Percentiles rank a stretch among this genome's conserved stretches.
phyloP scores from a whole-genome alignment of 2,113 vertebrate species.

The Myotis lucifugus region DNA sequence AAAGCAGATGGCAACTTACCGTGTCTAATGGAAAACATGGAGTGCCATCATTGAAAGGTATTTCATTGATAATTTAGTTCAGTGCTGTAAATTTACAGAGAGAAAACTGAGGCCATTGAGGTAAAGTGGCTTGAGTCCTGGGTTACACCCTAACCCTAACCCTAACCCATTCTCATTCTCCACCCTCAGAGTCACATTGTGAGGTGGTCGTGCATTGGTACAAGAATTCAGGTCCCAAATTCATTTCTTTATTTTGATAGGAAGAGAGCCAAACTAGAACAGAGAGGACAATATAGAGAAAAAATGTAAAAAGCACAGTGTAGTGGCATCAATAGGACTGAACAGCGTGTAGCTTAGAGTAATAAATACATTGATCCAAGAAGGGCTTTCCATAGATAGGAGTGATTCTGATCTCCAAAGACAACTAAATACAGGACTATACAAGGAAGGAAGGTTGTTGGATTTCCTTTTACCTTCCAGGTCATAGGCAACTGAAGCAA shows the following conservation, averaged over 20 bases:
- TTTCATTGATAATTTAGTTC: not conserved
- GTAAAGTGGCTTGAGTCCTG: not conserved
- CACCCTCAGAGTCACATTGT: not conserved
- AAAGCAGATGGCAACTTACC: slow-evolving; percentile 46
- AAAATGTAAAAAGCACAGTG: not conserved
- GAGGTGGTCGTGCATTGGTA: not conserved
- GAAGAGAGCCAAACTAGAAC: not conserved
- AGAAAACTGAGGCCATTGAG: not conserved
- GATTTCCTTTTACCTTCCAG: not conserved
- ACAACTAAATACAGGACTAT: not conserved
- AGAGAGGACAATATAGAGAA: not conserved
- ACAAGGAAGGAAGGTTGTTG: not conserved
- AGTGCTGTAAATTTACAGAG: not conserved
- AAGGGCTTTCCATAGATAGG: not conserved
- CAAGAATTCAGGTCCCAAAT: not conserved
- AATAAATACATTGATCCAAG: not conserved
- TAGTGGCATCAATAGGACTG: not conserved
- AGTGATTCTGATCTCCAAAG: not conserved
- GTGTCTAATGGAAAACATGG: not conserved
- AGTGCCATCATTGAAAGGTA: not conserved
- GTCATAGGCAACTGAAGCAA: not conserved
- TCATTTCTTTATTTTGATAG: not conserved
- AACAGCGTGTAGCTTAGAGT: not conserved
- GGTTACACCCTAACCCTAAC: no score
- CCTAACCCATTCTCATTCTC: no score